phyloP scores from a whole-genome alignment of 2,888 invertebrate genomes.

The Lasioglossum villosulum region DNA sequence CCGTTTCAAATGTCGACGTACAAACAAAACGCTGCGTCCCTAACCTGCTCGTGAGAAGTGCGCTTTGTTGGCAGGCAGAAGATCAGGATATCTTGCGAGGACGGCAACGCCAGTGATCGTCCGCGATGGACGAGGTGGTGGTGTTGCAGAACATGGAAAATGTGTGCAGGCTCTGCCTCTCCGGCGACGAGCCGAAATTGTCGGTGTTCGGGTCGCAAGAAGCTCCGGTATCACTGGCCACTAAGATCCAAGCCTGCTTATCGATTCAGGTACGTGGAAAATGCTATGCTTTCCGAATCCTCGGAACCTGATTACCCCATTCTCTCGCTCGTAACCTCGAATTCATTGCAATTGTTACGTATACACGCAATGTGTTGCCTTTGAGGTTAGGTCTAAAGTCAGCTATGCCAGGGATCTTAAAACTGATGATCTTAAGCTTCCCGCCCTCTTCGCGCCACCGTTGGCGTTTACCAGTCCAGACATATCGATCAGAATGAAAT shows the following conservation, averaged over 20 bases:
- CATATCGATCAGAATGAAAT: background rate
- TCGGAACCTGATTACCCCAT: background rate
- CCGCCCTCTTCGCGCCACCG: background rate
- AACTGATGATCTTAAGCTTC: background rate
- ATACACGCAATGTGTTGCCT: background rate
- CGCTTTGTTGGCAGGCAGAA: conserved; percentile 29
- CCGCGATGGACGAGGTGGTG: conserved; percentile 76
- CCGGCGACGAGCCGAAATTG: conserved; percentile 87
- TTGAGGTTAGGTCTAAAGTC: conserved; percentile 60
- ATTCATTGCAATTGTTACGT: background rate
- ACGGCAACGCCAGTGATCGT: conserved; percentile 21
- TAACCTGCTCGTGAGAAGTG: conserved; percentile 70
- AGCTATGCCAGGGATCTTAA: background rate
- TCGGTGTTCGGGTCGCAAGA: conserved; percentile 87
- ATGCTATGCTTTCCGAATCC: background rate
- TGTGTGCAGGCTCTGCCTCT: conserved; percentile 88
- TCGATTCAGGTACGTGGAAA: conserved; percentile 87
- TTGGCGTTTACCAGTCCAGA: too few relatives aligned
- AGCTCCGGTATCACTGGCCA: conserved; percentile 86
- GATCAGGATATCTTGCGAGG: conserved; percentile 12
- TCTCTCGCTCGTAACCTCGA: background rate
- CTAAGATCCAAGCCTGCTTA: conserved; percentile 88
- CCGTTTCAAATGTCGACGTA: conserved; percentile 74
- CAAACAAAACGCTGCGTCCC: conserved; percentile 78
- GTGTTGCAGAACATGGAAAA: conserved; percentile 80